phyloP scores from a whole-genome alignment of 2,888 invertebrate genomes.

The Phaonia tiefii region DNA sequence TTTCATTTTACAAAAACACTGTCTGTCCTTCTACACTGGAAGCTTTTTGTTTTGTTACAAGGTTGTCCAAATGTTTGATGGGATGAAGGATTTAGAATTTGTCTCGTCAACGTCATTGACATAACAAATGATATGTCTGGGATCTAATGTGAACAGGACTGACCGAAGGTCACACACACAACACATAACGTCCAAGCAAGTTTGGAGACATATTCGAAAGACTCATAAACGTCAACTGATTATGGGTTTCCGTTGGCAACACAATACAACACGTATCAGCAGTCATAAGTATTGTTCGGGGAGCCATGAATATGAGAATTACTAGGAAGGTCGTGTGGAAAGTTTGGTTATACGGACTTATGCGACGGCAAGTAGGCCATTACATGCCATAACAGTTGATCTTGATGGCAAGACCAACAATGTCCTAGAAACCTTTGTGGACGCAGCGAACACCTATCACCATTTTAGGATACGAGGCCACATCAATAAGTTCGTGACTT shows the following conservation, averaged over 20 bases:
- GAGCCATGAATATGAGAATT: too few relatives aligned
- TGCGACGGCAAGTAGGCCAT: too few relatives aligned
- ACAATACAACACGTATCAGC: slow-evolving; percentile 10
- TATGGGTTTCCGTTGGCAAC: slow-evolving; percentile 14
- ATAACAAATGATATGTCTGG: slow-evolving; percentile 15
- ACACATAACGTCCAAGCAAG: not conserved
- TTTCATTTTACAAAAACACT: too few relatives aligned
- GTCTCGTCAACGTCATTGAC: not conserved
- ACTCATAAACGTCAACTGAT: slow-evolving; percentile 18
- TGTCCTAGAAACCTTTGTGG: too few relatives aligned
- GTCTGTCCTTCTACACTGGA: not conserved
- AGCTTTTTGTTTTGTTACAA: not conserved
- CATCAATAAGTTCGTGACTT: too few relatives aligned
- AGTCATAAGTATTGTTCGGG: too few relatives aligned
- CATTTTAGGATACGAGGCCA: too few relatives aligned
- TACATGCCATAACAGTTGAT: too few relatives aligned
- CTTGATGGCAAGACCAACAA: too few relatives aligned
- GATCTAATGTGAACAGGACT: not conserved
- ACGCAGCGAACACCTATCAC: too few relatives aligned
- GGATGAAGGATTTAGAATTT: slow-evolving; percentile 4
- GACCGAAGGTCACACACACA: slow-evolving; percentile 2
- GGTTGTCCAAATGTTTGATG: not conserved
- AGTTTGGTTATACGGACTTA: too few relatives aligned
- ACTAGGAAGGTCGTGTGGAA: too few relatives aligned
- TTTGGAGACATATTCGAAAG: not conserved